phyloP scores from a whole-genome alignment of 1,140 invertebrate genomes.

The Drosophila repleta region DNA sequence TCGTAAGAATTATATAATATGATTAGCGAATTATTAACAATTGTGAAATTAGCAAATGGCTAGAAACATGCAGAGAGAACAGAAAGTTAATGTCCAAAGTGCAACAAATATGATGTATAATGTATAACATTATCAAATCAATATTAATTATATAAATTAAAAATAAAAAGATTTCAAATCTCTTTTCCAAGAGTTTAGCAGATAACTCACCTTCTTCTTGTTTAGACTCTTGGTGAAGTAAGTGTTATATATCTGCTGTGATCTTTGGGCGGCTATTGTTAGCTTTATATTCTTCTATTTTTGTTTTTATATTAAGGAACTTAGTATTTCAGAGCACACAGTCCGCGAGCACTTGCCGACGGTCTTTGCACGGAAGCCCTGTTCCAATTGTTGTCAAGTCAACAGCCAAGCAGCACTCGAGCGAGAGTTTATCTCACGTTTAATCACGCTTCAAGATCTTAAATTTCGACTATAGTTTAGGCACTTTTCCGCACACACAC shows the following conservation, averaged over 20 bases:
- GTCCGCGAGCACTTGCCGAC: slow-evolving; percentile 58
- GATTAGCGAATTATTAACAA: too few relatives aligned
- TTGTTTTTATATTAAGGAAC: slow-evolving; percentile 7
- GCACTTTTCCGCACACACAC: slow-evolving; percentile 16
- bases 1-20: background rate
- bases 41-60: too few relatives aligned
- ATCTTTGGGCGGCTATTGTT: slow-evolving; percentile 8
- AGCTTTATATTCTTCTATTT: background rate
- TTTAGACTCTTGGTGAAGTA: background rate
- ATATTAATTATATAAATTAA: background rate
- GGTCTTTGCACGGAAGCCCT: slow-evolving; percentile 49
- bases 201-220: slow-evolving; percentile 25
- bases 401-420: slow-evolving; percentile 1
- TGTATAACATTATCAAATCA: too few relatives aligned
- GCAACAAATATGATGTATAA: too few relatives aligned
- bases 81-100: too few relatives aligned
- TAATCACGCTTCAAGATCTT: slow-evolving; percentile 12
- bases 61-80: too few relatives aligned
- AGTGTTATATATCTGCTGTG: background rate
- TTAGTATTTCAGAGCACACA: background rate
- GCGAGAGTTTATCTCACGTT: background rate
- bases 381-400: slow-evolving; percentile 29
- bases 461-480: slow-evolving; percentile 12
- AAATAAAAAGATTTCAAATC: background rate
- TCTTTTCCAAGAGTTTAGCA: background rate